Evolutionary conservation across 2,888 invertebrate species (phyloP), one percentile per base, ranked within the genome.

Genomic region (Therioaphis trifolii): DNA sequence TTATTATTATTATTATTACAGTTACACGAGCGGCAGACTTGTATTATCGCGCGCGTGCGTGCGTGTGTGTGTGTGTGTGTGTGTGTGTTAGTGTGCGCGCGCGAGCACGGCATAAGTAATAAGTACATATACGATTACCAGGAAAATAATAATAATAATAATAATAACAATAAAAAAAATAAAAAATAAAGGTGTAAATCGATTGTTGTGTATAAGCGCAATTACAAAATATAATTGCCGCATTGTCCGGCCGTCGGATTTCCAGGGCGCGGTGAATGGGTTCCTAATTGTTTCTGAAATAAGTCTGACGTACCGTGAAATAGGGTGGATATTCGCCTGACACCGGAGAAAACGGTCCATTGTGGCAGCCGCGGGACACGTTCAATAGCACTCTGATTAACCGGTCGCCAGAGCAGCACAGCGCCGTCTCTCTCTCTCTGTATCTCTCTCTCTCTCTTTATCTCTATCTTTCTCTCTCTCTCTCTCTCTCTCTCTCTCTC

Each of bases 321-420:
- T 82, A 74, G 82, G 82, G 82, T 82, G 68, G 24, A 24, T 18
- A 74, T 74, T 72, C 82, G 78, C 78, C 68, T 43, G 68, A 55
- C 78, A 55, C 55, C 82, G 74, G 63, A 68, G 35, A 35, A n/a
- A 52, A 68, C 68, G 52, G 82, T 74, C 82, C 82, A 82, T 82
- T 82, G 82, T 82, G 74, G 74, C 71, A 58, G 80, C 61, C 1
- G 18, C 63, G 46, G 74, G 61, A 21, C 69, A 27, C 82, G 63
- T 74, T 82, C 82, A 82, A 82, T 82, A 82, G 82, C 35, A 66
- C 82, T 82, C 82, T 82, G 82, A 82, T 82, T 82, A 82, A 82
- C 82, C 82, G 82, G 82, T 82, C 82, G 74, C 63, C 69, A 14
- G 74, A 35, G 21, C n/a, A 52, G 35, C 21, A 12, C 40, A 4